Evolutionary conservation across 2,888 invertebrate species (phyloP).

Genomic region (Dexiosoma caninum): DNA sequence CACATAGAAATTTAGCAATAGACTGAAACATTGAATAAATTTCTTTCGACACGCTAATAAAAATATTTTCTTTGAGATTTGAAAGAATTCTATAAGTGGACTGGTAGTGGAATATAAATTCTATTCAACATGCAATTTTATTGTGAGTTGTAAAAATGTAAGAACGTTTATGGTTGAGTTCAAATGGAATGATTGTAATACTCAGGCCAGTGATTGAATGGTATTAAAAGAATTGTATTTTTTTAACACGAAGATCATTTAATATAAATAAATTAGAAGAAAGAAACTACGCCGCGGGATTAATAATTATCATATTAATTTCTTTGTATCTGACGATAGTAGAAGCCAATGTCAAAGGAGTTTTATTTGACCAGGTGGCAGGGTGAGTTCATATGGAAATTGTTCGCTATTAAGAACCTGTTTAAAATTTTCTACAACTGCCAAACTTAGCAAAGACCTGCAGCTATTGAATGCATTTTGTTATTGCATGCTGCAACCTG

Average conservation of each 20-base stretch:
- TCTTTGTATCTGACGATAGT: too few relatives aligned
- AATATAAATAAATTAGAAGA: neutral
- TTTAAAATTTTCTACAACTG: too few relatives aligned
- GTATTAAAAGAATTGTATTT: neutral
- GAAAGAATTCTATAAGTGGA: neutral
- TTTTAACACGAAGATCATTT: neutral
- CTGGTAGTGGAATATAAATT: constrained; percentile 5
- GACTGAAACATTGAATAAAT: constrained; percentile 18
- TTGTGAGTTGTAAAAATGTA: neutral
- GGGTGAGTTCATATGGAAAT: too few relatives aligned
- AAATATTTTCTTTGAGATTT: constrained; percentile 13
- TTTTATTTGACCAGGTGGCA: too few relatives aligned
- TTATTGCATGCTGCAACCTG: too few relatives aligned
- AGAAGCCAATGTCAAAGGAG: too few relatives aligned
- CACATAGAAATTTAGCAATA: constrained; percentile 3
- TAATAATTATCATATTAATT: too few relatives aligned
- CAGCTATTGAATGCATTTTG: too few relatives aligned
- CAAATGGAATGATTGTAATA: neutral
- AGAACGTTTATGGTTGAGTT: neutral
- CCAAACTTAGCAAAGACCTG: too few relatives aligned
- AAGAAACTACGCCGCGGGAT: neutral
- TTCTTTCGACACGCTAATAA: constrained; percentile 50
- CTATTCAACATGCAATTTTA: constrained; percentile 26
- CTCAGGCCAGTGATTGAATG: neutral
- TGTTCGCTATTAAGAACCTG: too few relatives aligned